Base-by-base conservation (phyloP, 2,888 invertebrate species). In the Omphaloscelis lunosa region DNA sequence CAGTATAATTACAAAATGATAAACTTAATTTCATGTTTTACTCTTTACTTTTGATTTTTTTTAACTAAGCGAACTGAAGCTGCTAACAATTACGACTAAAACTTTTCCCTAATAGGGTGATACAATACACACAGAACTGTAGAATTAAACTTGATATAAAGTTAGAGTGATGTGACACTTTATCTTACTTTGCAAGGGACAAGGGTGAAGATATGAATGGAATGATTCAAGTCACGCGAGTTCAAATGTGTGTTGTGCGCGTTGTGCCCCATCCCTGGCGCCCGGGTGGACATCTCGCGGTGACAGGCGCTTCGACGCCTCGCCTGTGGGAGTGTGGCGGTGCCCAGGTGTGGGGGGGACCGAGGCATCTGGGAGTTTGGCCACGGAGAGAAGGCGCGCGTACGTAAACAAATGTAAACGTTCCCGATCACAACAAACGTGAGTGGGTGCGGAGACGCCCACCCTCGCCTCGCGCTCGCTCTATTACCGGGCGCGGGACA, bases 351-450 rank as follows among this genome's bases (percentile, higher is more conserved):
- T 63, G 83, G 86, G 69, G 66, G 80, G 84, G 85, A 69, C 66
- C 79, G 86, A 88, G 83, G 83, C 86, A 88, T 89, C n/a, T 89
- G 83, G 75, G 83, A 92, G 89, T 92, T 92, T 90, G 88, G 90
- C 89, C 89, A 89, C 87, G 76, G 68, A 80, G 82, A 80, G 84
- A 86, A 77, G 84, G 83, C 79, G 86, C 80, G 83, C 73, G 78
- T 81, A 88, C 83, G 88, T 89, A 92, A 92, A 92, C 91, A 91
- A 92, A 91, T 90, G 89, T 91, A 89, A 91, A 85, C 87, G 88
- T 86, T 87, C 82, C 83, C 87, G 89, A 90, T 89, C 88, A 88
- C 86, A 89, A 89, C 88, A 92, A 91, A 90, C 89, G 45, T 45
- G 90, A 87, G 84, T 83, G 79, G 73, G 72, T 80, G 69, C 76